Evolutionary conservation across 1,140 invertebrate species (phyloP).

Genomic region (Drosophila pachea): DNA sequence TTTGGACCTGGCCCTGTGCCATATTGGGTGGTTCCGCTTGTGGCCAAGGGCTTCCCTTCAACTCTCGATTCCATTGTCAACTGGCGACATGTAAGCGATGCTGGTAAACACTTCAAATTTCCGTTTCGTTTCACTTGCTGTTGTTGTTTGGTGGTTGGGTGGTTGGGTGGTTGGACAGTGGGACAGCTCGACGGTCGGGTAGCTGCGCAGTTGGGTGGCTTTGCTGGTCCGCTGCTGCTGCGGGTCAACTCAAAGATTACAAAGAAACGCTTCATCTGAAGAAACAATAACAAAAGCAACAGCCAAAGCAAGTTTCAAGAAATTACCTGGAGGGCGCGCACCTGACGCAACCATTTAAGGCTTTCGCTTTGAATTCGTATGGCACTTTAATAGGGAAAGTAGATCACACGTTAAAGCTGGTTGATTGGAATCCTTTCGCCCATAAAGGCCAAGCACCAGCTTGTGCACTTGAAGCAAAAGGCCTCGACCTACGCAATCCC

Average conservation of each 20-base stretch:
- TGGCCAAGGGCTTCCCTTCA: slow-evolving; percentile 22
- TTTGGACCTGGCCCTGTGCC: slow-evolving; percentile 6
- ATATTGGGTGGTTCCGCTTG: slow-evolving; percentile 21
- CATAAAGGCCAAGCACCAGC: no score
- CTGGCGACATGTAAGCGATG: slow-evolving; percentile 55
- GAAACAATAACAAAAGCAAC: slow-evolving; percentile 1
- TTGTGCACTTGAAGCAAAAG: no score
- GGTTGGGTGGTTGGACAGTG: slow-evolving; percentile 11
- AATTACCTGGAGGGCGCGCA: slow-evolving; percentile 2
- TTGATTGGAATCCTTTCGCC: not conserved
- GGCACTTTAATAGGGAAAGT: not conserved
- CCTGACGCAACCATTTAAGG: slow-evolving; percentile 25
- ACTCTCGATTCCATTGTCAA: slow-evolving; percentile 32
- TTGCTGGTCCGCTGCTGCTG: slow-evolving; percentile 33
- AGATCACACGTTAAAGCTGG: not conserved
- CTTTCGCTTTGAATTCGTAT: not conserved
- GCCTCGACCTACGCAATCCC: no score
- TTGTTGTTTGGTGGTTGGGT: slow-evolving; percentile 19
- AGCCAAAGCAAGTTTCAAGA: not conserved
- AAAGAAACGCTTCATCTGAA: slow-evolving; percentile 17
- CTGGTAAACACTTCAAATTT: slow-evolving; percentile 74
- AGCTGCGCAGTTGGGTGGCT: slow-evolving; percentile 30
- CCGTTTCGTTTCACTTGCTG: slow-evolving; percentile 47
- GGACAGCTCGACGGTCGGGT: slow-evolving; percentile 1
- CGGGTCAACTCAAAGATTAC: slow-evolving; percentile 32